These are phyloP conservation scores for Atherinosoma microstoma DNA, from an alignment of 2,797 vertebrate genomes.

Conservation along the genomic window DNA sequence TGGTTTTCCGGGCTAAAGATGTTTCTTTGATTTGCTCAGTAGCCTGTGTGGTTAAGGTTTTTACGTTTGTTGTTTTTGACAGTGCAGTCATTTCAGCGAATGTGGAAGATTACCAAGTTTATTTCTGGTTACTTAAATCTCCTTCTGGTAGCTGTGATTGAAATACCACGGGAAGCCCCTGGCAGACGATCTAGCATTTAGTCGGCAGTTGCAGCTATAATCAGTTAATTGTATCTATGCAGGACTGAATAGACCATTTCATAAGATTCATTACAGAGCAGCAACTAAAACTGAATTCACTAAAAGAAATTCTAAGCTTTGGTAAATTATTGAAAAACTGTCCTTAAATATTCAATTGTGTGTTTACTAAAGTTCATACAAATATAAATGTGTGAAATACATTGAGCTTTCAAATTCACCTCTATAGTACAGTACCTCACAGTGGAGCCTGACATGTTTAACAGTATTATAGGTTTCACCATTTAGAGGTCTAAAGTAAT, in stretches of 20 bases:
- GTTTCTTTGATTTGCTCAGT: slow-evolving; percentile 11
- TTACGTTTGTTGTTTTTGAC: slow-evolving; percentile 4
- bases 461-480: slow-evolving; percentile 57
- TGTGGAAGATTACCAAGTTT: slow-evolving; percentile 28
- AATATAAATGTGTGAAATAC: slow-evolving; percentile 9
- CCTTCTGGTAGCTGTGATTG: slow-evolving; percentile 21
- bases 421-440: slow-evolving; percentile 11
- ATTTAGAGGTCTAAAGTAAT: slow-evolving; percentile 55
- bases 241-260: slow-evolving; percentile 25
- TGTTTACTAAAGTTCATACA: neutral
- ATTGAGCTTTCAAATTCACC: slow-evolving; percentile 7
- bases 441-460: slow-evolving; percentile 32
- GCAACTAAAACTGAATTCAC: slow-evolving; percentile 23
- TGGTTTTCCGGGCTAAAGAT: slow-evolving; percentile 1
- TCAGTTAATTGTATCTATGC: slow-evolving; percentile 46
- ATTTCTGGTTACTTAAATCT: slow-evolving; percentile 46
- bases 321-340: neutral
- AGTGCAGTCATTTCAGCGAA: slow-evolving; percentile 23
- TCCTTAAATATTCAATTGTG: slow-evolving; percentile 18
- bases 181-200: slow-evolving; percentile 34
- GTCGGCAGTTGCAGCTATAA: slow-evolving; percentile 25
- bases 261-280: slow-evolving; percentile 25
- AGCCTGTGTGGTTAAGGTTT: neutral
- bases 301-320: neutral
- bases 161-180: slow-evolving; percentile 47